A percentile compares a stretch with the other conserved stretches of the same genome.
These are phyloP conservation scores for Cephonodes hylas DNA, from an alignment of 2,888 invertebrate species.

Conservation along the genomic window DNA sequence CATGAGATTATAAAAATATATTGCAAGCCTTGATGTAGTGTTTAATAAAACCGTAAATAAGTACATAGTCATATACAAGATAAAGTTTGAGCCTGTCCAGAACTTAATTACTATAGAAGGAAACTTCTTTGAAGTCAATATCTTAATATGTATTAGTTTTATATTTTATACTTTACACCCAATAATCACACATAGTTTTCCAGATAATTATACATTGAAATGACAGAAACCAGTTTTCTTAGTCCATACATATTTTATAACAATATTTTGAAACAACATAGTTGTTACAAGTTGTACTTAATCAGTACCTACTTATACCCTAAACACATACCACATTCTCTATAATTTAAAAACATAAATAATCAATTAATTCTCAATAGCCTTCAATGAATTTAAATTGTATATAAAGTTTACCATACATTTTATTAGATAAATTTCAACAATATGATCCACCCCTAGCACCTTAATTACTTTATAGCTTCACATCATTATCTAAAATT, in stretches of 20 bases:
- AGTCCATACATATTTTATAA: slow-evolving; percentile 22
- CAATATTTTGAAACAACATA: slow-evolving; percentile 63
- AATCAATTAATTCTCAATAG: slow-evolving; percentile 30
- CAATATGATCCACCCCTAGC: slow-evolving; percentile 61
- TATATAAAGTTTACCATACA: slow-evolving; percentile 17
- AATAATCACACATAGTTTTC: slow-evolving; percentile 9
- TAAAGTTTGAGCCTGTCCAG: slow-evolving; percentile 13
- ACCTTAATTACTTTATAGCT: slow-evolving; percentile 65
- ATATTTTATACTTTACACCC: slow-evolving; percentile 7
- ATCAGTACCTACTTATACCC: slow-evolving; percentile 63
- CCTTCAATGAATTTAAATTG: slow-evolving; percentile 29
- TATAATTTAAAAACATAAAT: slow-evolving; percentile 29
- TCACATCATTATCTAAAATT: slow-evolving; percentile 53
- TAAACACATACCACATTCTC: slow-evolving; percentile 36
- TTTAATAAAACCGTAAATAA: slow-evolving; percentile 13
- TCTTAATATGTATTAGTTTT: slow-evolving; percentile 2
- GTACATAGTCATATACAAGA: slow-evolving; percentile 9
- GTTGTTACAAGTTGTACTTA: slow-evolving; percentile 75
- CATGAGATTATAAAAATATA: slow-evolving; percentile 17
- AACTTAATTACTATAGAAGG: slow-evolving; percentile 6
- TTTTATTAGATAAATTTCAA: slow-evolving; percentile 18
- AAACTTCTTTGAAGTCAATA: slow-evolving; percentile 13
- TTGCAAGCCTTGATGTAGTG: slow-evolving; percentile 14
- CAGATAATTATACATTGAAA: slow-evolving; percentile 42
- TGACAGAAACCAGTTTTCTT: slow-evolving; percentile 63